phyloP scores from a whole-genome alignment of 30 jellyfish, hydroid and myxozoan species.

The Cassiopea andromeda region DNA sequence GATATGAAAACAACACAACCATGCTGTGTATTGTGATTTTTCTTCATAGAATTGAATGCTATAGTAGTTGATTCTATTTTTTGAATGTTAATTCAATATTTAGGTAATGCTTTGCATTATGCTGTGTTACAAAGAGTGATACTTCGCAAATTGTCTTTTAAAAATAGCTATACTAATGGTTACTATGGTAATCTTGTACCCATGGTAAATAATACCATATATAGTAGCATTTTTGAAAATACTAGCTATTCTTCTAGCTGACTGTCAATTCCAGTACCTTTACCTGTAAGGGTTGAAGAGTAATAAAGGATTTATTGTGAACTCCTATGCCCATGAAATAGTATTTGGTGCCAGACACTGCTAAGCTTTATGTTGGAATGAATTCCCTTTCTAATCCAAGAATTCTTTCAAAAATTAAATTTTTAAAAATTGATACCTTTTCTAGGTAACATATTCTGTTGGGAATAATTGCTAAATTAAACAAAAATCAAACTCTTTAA shows the following conservation, averaged over 20 bases:
- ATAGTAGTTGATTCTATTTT: background rate
- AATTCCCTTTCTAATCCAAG: background rate
- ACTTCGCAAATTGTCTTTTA: background rate
- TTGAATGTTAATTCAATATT: too few relatives aligned
- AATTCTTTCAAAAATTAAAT: background rate
- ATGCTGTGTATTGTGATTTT: background rate
- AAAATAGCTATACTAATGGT: too few relatives aligned
- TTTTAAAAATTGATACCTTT: background rate
- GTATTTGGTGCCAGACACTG: background rate
- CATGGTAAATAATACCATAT: too few relatives aligned
- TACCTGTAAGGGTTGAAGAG: too few relatives aligned
- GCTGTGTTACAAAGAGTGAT: background rate
- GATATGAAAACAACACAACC: background rate
- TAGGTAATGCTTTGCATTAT: background rate
- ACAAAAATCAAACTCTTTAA: background rate
- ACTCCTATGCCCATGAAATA: too few relatives aligned
- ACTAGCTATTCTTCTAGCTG: too few relatives aligned
- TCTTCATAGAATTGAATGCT: background rate
- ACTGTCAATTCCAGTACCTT: too few relatives aligned
- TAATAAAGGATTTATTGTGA: too few relatives aligned
- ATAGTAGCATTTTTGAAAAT: too few relatives aligned
- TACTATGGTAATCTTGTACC: too few relatives aligned
- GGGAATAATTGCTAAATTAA: background rate
- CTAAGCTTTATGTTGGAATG: background rate
- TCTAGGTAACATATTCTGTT: background rate